Evolutionary conservation across 2,888 invertebrate genomes (phyloP).

Genomic region (Drosophila niveifrons): DNA sequence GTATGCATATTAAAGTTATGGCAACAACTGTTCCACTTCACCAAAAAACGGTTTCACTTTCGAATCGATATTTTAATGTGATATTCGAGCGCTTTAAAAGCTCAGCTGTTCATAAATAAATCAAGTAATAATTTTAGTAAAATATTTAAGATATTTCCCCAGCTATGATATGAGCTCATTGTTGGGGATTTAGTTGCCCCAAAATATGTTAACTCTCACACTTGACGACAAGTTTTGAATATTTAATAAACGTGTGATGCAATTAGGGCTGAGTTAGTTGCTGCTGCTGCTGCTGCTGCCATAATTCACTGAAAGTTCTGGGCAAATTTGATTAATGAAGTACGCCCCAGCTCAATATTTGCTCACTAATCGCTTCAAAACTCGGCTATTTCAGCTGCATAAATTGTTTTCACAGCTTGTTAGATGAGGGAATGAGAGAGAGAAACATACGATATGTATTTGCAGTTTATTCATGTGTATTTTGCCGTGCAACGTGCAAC

Average conservation of each 20-base stretch:
- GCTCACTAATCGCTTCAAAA: slow-evolving; percentile 16
- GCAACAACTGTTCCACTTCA: not conserved
- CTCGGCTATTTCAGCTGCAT: slow-evolving; percentile 37
- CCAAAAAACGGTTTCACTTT: not conserved
- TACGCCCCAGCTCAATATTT: slow-evolving; percentile 14
- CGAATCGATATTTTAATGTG: too few species aligned
- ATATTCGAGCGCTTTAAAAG: too few species aligned
- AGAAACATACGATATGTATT: slow-evolving; percentile 1
- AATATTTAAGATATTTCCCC: not conserved
- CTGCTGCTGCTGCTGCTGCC: not conserved
- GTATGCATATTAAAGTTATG: too few species aligned
- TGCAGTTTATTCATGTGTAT: slow-evolving; percentile 13
- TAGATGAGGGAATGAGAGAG: not conserved
- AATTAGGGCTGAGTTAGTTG: not conserved
- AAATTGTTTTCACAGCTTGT: slow-evolving; percentile 62
- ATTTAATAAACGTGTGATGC: not conserved
- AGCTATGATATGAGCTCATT: too few species aligned
- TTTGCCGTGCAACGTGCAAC: slow-evolving; percentile 9
- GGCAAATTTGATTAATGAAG: slow-evolving; percentile 3
- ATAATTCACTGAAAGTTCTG: slow-evolving; percentile 8
- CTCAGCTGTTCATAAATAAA: too few species aligned
- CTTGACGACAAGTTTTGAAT: not conserved
- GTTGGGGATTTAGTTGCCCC: not conserved
- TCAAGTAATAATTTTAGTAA: not conserved
- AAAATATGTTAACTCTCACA: not conserved